Conservation (phyloP, 1,140 invertebrate species). For the Zaprionus africanus region DNA sequence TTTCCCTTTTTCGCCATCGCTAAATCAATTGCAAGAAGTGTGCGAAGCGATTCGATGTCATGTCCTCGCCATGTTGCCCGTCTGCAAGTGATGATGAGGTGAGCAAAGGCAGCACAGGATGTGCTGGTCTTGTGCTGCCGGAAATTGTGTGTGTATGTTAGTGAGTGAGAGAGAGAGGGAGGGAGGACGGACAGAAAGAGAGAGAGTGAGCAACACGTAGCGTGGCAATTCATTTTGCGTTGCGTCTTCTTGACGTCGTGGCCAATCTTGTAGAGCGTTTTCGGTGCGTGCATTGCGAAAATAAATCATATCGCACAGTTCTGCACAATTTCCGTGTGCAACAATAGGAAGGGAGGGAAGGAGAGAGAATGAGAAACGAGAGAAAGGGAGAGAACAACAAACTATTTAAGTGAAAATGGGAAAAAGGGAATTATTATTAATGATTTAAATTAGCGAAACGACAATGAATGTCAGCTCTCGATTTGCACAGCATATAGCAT, state of each 20-base stretch:
- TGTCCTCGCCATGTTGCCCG: constrained; percentile 14
- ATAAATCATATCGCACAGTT: constrained; percentile 70
- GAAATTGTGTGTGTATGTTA: constrained; percentile 69
- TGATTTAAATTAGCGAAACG: constrained; percentile 20
- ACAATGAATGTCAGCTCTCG: neutral
- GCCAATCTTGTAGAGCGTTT: constrained; percentile 3
- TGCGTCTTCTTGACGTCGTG: constrained; percentile 3
- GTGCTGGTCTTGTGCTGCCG: constrained; percentile 51
- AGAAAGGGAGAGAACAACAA: constrained; percentile 13
- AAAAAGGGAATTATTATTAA: constrained; percentile 10
- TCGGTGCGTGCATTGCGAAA: constrained; percentile 53
- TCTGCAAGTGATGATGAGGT: constrained; percentile 65
- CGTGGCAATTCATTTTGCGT: constrained; percentile 66
- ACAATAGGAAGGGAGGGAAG: neutral
- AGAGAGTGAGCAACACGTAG: constrained; percentile 74
- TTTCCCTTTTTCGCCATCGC: constrained; percentile 30
- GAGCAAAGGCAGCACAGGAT: constrained; percentile 16
- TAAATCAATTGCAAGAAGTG: constrained; percentile 78
- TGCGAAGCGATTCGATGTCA: constrained; percentile 72
- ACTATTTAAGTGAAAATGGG: constrained; percentile 47
- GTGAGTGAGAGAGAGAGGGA: constrained; percentile 12
- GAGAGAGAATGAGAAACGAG: too few species aligned
- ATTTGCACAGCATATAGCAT: neutral
- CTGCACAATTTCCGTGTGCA: constrained; percentile 58
- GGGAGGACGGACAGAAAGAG: constrained; percentile 41